Evolutionary conservation across 2,797 vertebrate genomes (phyloP).

Genomic region (Aphelocoma californica): DNA sequence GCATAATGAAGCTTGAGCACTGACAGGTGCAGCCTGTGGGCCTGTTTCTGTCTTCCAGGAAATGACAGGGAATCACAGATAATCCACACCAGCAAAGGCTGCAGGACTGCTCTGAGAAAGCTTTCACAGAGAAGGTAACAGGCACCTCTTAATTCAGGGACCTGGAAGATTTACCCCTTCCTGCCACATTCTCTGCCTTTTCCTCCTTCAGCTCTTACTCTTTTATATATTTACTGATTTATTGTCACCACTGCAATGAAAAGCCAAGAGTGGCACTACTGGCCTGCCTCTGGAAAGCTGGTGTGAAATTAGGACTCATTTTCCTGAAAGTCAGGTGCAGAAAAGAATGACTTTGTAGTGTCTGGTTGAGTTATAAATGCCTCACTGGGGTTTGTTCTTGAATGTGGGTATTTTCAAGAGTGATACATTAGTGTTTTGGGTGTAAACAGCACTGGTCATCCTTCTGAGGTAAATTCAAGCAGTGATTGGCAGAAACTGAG

Average conservation of each 20-base stretch:
- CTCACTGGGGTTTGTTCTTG: not conserved
- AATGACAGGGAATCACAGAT: not conserved
- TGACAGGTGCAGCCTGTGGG: slow-evolving; percentile 49
- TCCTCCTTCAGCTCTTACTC: slow-evolving; percentile 9
- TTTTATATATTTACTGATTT: not conserved
- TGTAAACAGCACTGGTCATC: not conserved
- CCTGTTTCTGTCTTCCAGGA: slow-evolving; percentile 8
- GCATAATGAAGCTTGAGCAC: slow-evolving; percentile 59
- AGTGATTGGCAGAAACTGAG: not conserved
- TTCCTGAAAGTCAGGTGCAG: not conserved
- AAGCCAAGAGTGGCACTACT: not conserved
- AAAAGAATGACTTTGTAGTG: not conserved
- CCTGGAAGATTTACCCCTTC: not conserved
- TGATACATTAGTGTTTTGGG: not conserved
- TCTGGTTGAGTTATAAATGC: not conserved
- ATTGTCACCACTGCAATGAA: not conserved
- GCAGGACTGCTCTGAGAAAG: not conserved
- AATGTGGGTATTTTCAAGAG: not conserved
- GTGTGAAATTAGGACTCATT: not conserved
- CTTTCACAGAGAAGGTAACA: not conserved
- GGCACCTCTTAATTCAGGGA: not conserved
- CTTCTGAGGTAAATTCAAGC: not conserved
- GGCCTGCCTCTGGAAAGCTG: not conserved
- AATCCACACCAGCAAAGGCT: not conserved
- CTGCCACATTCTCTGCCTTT: not conserved